Evolutionary conservation across 2,797 vertebrate genomes (phyloP), one percentile per base, ranked within the genome.

Genomic region (Takifugu ocellatus): DNA sequence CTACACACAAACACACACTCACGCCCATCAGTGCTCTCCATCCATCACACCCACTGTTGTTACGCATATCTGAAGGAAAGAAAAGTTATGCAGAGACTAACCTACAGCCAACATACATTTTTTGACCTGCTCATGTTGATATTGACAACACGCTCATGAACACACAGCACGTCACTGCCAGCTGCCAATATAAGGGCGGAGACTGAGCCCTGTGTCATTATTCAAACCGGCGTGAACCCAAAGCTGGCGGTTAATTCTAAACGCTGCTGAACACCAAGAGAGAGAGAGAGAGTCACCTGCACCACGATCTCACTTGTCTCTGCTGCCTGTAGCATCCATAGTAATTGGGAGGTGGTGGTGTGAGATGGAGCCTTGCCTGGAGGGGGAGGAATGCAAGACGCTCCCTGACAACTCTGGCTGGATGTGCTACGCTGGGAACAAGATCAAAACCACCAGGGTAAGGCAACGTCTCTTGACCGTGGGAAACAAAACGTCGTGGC

Each of bases 311-410:
- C 58, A 66, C 72, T 75, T 84, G 73, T 81, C 66, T 84, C 70
- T 78, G 62, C 81, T 71, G 82, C 85, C 79, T 54, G 70, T 63
- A 90, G 89, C 89, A 48, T 92, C 91, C 74, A 92, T 92, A 87
- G 97, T 99, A 86, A 97, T 98, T 85, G 96, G 97, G 72, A 99
- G 95, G 79, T 99, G 97, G 97, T 99, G 97, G 97, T 99, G 97
- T 85, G 97, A 99, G 92, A 99, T 99, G 97, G 97, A 99, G 84
- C 97, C 97, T 64, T 99, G 97, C 89, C 92, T 99, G 89, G 97
- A 99, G 87, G 97, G 96, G 79, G 97, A 99, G 75, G 97, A 99
- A 82, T 99, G 97, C 89, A 99, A 99, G 91, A 99, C 97, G 0
- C 92, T 99, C 58, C 97, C 97, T 69, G 97, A 99, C 84, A 99